phyloP scores from a whole-genome alignment of 2,113 vertebrate species.

The Brienomyrus brachyistius region DNA sequence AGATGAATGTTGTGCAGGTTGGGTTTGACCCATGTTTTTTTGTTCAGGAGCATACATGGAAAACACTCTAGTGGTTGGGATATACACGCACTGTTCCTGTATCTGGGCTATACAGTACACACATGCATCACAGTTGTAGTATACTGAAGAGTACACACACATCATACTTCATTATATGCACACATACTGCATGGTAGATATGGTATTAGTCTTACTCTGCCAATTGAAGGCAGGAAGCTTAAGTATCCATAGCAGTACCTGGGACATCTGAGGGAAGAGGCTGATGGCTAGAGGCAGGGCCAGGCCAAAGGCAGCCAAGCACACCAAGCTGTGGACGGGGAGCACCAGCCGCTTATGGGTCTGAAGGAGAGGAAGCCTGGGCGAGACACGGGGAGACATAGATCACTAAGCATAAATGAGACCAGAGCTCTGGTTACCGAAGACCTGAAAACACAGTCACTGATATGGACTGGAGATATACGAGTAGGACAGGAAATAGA shows the following conservation, averaged over 20 bases:
- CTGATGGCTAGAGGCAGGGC: constrained; percentile 92
- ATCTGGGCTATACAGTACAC: neutral
- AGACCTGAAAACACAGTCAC: neutral
- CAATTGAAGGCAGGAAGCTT: neutral
- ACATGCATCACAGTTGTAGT: neutral
- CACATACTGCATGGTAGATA: neutral
- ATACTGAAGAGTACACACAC: neutral
- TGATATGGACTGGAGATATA: neutral
- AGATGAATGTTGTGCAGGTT: neutral
- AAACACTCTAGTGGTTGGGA: neutral
- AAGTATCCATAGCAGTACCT: constrained; percentile 57
- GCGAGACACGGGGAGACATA: constrained; percentile 15
- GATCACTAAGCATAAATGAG: neutral
- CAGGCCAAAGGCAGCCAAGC: constrained; percentile 80
- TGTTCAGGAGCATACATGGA: neutral
- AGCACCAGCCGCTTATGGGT: constrained; percentile 66
- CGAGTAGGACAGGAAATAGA: constrained; percentile 10
- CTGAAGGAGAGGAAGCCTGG: constrained; percentile 74
- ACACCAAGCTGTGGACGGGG: constrained; percentile 82
- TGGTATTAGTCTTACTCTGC: neutral
- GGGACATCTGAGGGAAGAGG: constrained; percentile 89
- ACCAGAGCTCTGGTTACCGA: neutral
- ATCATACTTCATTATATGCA: neutral
- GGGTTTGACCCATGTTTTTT: neutral
- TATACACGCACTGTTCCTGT: neutral